phyloP scores from a whole-genome alignment of 2,797 vertebrate species.

The Lateolabrax maculatus region DNA sequence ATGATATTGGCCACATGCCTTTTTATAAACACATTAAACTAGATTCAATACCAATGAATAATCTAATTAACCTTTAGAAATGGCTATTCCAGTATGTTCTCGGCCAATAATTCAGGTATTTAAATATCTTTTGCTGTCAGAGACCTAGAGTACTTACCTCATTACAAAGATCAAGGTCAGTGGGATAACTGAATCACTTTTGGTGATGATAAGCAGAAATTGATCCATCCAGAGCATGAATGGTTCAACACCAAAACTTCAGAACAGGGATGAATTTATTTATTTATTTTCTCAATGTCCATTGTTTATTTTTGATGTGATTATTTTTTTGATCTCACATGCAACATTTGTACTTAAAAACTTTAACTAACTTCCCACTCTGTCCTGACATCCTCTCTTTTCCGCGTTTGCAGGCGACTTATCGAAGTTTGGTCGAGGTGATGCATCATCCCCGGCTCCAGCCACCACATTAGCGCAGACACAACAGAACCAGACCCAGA shows the following conservation, averaged over 20 bases:
- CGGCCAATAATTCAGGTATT: not conserved
- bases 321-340: not conserved
- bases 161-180: not conserved
- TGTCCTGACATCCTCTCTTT: not conserved
- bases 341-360: not conserved
- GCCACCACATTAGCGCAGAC: slow-evolving; percentile 97
- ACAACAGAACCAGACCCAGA: slow-evolving; percentile 96
- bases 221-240: not conserved
- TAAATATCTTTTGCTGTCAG: not conserved
- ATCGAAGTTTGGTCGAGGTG: slow-evolving; percentile 95
- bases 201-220: not conserved
- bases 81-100: not conserved
- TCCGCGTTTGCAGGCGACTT: slow-evolving; percentile 87
- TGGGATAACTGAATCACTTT: not conserved
- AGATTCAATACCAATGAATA: not conserved
- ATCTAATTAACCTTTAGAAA: not conserved
- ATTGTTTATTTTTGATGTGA: not conserved
- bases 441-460: slow-evolving; percentile 95
- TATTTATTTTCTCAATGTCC: not conserved
- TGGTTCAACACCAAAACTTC: not conserved
- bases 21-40: not conserved
- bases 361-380: not conserved
- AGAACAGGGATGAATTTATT: too few relatives aligned
- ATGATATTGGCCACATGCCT: not conserved
- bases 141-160: not conserved